Percentiles rank a stretch among this genome's conserved stretches.
These are phyloP conservation scores for Ianthella basta DNA, from an alignment of 37 sponge, comb jelly and placozoan species.

Conservation along the genomic window DNA sequence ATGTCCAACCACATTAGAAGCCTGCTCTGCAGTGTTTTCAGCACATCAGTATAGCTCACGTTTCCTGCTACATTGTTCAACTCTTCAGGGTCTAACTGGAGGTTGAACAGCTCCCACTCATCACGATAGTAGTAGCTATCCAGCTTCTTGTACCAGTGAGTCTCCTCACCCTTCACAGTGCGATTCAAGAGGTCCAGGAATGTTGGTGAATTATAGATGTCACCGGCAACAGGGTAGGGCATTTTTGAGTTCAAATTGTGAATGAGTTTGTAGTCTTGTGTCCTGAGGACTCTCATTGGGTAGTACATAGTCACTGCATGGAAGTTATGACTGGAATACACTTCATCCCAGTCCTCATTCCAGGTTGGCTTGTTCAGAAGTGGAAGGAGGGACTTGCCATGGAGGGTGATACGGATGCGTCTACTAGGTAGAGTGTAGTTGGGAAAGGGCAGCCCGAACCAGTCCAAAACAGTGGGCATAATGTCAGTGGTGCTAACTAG, in stretches of 20 bases:
- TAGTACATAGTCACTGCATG: slow-evolving; percentile 86
- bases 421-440: slow-evolving; percentile 55
- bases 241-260: slow-evolving; percentile 75
- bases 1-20: slow-evolving; percentile 58
- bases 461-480: slow-evolving; percentile 78
- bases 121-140: slow-evolving; percentile 72
- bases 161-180: slow-evolving; percentile 29
- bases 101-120: slow-evolving; percentile 78
- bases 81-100: slow-evolving; percentile 58
- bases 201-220: slow-evolving; percentile 61
- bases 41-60: slow-evolving; percentile 7
- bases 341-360: slow-evolving; percentile 54
- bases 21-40: slow-evolving; percentile 40
- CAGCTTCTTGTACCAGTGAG: slow-evolving; percentile 78
- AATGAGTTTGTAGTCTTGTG: slow-evolving; percentile 50
- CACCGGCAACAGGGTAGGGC: slow-evolving; percentile 77
- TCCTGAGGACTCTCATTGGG: slow-evolving; percentile 75
- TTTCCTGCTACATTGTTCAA: slow-evolving; percentile 56
- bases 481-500: slow-evolving; percentile 60
- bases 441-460: slow-evolving; percentile 65
- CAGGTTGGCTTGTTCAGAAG: slow-evolving; percentile 41
- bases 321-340: slow-evolving; percentile 74
- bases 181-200: slow-evolving; percentile 73
- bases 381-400: slow-evolving; percentile 60
- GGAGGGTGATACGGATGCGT: slow-evolving; percentile 29